A percentile compares a stretch with the other conserved stretches of the same genome.
phyloP scores from a whole-genome alignment of 2,113 vertebrate genomes.

The Colaptes auratus region DNA sequence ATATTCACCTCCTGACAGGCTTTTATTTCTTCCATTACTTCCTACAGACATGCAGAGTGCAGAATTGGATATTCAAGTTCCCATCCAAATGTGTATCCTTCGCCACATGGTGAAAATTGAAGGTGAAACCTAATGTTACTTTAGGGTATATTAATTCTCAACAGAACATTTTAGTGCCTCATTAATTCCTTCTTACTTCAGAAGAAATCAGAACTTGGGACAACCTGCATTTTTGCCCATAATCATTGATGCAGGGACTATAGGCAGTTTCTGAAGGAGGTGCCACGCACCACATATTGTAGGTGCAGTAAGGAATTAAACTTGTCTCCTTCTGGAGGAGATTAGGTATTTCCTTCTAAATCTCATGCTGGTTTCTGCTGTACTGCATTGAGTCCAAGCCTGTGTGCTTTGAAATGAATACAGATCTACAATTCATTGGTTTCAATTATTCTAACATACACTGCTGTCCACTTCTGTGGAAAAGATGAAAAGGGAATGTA shows the following conservation, averaged over 20 bases:
- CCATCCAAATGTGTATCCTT: not conserved
- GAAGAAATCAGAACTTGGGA: not conserved
- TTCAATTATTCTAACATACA: slow-evolving; percentile 34
- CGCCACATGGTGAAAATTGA: not conserved
- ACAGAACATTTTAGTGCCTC: not conserved
- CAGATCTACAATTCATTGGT: slow-evolving; percentile 37
- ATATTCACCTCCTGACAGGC: slow-evolving; percentile 15
- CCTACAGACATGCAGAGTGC: not conserved
- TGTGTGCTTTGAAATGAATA: slow-evolving; percentile 4
- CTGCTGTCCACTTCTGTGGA: slow-evolving; percentile 1
- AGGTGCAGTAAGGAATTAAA: not conserved
- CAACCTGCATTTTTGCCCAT: not conserved
- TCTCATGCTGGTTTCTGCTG: not conserved
- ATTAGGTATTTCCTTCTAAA: not conserved
- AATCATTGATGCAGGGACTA: not conserved
- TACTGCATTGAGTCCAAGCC: not conserved
- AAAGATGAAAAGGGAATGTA: not conserved
- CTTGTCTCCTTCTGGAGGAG: not conserved
- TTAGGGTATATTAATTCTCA: not conserved
- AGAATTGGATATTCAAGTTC: not conserved
- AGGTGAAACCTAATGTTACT: not conserved
- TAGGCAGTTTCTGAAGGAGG: not conserved
- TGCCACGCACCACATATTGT: not conserved
- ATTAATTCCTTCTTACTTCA: not conserved
- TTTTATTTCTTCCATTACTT: slow-evolving; percentile 23